Base-by-base conservation (phyloP, 2,888 invertebrate species). In the Andrena camellia region DNA sequence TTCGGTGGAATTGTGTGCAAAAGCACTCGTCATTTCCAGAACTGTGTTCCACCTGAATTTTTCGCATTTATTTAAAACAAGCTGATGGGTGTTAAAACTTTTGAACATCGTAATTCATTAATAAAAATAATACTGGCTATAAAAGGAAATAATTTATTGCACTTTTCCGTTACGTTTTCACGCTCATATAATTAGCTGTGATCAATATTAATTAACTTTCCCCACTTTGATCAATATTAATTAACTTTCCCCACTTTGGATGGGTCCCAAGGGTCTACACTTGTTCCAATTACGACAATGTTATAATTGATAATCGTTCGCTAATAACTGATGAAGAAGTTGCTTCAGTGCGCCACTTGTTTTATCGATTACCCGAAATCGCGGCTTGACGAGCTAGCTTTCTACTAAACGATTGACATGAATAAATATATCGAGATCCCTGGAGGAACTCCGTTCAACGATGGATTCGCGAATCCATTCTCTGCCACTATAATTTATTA, bases 181-280 rank as follows among this genome's bases (percentile, higher is more conserved):
- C 42, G 13, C 17, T 42, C 42, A 17, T 42, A 42, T 42, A 52
- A 63, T 31, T 23, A 29, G 10, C 5, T 13, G n/a, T n/a, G 42
- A 35, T 77, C 77, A 59, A 59, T 72, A 72, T 50, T 54, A 50
- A 50, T 64, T 57, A 74, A 62, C 62, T 23, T 63, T 48, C 0
- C 13, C 23, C 13, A 50, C 13, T 50, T 23, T n/a, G 8, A 35
- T 77, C 77, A 59, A 59, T 72, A 72, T 50, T 54, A 50, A 50
- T 64, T 57, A 74, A 62, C 62, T 23, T 63, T 48, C 0, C 13
- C 23, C 13, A 50, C 13, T 50, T 23, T n/a, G 8, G 1, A 0
- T 26, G 13, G 17, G 23, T 50, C 64, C 7, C 54, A 1, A 31
- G 26, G 17, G 57, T 6, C 42, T 77, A 20, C 17, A 23, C 20